phyloP scores from a whole-genome alignment of 2,888 invertebrate species.

The Sialis lutaria region DNA sequence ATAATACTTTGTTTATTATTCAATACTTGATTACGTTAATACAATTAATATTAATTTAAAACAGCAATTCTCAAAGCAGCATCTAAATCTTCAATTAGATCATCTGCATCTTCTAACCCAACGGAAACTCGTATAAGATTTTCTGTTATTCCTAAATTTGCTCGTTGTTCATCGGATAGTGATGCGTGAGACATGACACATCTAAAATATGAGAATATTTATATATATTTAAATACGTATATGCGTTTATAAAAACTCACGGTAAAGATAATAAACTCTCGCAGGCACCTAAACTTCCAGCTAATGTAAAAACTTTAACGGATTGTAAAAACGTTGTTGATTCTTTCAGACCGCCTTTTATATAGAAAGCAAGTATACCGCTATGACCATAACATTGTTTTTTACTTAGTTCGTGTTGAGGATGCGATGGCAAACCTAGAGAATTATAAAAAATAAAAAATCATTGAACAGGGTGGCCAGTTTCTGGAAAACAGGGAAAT shows the following conservation, averaged over 20 bases:
- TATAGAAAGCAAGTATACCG: constrained; percentile 80
- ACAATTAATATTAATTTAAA: background rate
- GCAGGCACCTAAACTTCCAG: constrained; percentile 90
- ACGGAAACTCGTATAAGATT: constrained; percentile 75
- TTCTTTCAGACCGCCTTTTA: constrained; percentile 58
- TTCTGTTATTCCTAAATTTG: constrained; percentile 62
- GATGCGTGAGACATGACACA: constrained; percentile 92
- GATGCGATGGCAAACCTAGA: constrained; percentile 63
- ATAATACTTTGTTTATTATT: too few species aligned
- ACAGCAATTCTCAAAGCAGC: constrained; percentile 47
- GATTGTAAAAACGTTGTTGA: constrained; percentile 55
- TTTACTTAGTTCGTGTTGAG: constrained; percentile 63
- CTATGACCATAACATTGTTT: constrained; percentile 76
- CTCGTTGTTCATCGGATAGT: constrained; percentile 57
- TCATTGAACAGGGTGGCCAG: too few species aligned
- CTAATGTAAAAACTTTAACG: constrained; percentile 67
- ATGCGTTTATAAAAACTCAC: constrained; percentile 34
- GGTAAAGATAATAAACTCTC: constrained; percentile 91
- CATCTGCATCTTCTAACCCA: constrained; percentile 74
- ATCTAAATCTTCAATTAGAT: constrained; percentile 69
- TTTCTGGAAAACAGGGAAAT: too few species aligned
- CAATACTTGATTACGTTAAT: too few species aligned
- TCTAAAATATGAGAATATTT: constrained; percentile 27
- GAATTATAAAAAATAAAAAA: background rate
- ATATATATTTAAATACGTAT: background rate